phyloP scores from a whole-genome alignment of 92 coral and sea anemone genomes.

The Epizoanthus fatuus region DNA sequence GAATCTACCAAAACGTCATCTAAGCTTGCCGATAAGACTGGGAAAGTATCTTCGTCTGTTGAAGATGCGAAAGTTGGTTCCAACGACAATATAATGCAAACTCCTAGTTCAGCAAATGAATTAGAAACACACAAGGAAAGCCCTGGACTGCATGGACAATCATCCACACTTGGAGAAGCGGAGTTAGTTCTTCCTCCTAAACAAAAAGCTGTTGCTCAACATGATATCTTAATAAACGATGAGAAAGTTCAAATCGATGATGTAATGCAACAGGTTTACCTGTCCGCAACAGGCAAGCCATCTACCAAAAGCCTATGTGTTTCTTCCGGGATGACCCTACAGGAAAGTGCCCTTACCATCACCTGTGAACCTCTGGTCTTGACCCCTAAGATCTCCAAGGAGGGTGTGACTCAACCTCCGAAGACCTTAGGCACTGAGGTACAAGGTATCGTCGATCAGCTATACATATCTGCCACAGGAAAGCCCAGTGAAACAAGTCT shows the following conservation, averaged over 20 bases:
- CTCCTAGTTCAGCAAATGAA: neutral
- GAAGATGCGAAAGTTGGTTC: no score
- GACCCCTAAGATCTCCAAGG: conserved; percentile 19
- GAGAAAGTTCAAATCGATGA: neutral
- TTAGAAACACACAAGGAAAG: neutral
- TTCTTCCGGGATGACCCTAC: neutral
- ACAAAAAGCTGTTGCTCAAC: neutral
- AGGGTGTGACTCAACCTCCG: neutral
- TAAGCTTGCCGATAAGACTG: neutral
- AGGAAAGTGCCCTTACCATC: neutral
- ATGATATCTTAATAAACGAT: neutral
- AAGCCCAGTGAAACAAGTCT: neutral
- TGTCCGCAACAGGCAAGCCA: conserved; percentile 1
- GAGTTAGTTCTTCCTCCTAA: no score
- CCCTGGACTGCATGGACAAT: neutral
- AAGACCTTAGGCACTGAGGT: neutral
- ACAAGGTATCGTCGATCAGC: conserved; percentile 5
- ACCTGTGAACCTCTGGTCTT: conserved; percentile 16
- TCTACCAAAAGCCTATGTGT: neutral
- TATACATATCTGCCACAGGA: neutral
- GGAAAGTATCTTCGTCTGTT: neutral
- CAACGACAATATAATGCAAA: no score
- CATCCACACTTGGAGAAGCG: no score
- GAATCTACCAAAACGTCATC: neutral
- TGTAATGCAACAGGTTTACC: neutral